These are phyloP conservation scores for Guaruba guarouba DNA, from an alignment of 2,113 vertebrate species.

Conservation along the genomic window DNA sequence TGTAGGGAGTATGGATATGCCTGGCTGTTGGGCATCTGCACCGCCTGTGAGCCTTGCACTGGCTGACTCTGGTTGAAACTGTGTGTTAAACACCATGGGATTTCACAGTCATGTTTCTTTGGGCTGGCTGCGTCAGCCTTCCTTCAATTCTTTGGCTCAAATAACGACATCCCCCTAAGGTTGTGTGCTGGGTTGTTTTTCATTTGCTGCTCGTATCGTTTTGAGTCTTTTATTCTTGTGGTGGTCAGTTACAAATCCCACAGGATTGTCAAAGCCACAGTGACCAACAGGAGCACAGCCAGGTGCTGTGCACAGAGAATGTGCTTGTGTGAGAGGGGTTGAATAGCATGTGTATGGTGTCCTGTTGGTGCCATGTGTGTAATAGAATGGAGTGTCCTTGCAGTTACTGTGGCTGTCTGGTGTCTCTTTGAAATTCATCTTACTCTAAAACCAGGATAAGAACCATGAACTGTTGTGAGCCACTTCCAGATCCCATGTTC, in stretches of 20 bases:
- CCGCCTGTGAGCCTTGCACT: fast-evolving
- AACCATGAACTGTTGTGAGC: not conserved
- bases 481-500: not conserved
- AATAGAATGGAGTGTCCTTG: not conserved
- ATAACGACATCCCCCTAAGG: slow-evolving; percentile 17
- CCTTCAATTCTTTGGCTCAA: slow-evolving; percentile 50
- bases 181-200: not conserved
- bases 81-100: not conserved
- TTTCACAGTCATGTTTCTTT: not conserved
- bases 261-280: not conserved
- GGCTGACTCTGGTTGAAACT: not conserved
- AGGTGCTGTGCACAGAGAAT: not conserved
- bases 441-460: not conserved
- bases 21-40: fast-evolving
- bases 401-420: fast-evolving
- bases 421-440: not conserved
- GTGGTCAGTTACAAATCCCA: not conserved
- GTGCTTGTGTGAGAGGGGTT: not conserved
- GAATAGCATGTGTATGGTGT: fast-evolving
- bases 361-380: not conserved
- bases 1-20: not conserved
- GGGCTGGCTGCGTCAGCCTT: slow-evolving; percentile 1
- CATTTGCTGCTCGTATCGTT: not conserved
- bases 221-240: not conserved
- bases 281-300: not conserved